Evolutionary conservation across 1,140 invertebrate genomes (phyloP).

Genomic region (Euschistus heros): DNA sequence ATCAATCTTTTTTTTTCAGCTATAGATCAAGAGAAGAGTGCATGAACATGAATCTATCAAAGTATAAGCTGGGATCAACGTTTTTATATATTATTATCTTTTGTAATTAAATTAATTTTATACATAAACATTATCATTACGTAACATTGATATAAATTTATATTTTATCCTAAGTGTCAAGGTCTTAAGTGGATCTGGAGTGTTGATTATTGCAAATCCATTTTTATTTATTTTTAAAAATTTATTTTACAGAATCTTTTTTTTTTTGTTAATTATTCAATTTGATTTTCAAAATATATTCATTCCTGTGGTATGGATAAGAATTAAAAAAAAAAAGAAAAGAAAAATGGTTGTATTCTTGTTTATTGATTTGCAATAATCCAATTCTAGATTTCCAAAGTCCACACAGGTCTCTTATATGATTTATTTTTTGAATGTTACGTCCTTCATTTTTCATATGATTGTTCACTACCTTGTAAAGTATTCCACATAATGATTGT

Average conservation of each 20-base stretch:
- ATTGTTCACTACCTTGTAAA: no score
- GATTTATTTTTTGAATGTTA: no score
- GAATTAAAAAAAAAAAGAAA: no score
- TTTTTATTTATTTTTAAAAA: neutral
- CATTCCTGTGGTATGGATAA: no score
- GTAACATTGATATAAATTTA: neutral
- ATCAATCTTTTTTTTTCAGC: slow-evolving; percentile 32
- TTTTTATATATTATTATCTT: slow-evolving; percentile 21
- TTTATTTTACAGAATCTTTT: neutral
- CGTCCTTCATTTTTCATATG: no score
- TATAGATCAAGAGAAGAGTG: slow-evolving; percentile 59
- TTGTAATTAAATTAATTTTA: slow-evolving; percentile 17
- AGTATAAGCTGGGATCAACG: slow-evolving; percentile 14
- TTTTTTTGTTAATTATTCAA: neutral
- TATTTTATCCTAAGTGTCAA: neutral
- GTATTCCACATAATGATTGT: no score
- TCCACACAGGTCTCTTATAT: no score
- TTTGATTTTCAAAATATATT: no score
- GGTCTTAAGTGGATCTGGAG: neutral
- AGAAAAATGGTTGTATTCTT: no score
- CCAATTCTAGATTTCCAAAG: no score
- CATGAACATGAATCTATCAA: slow-evolving; percentile 36
- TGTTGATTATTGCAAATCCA: neutral
- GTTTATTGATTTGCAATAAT: no score
- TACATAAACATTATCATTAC: neutral